Conservation (phyloP, 2,888 invertebrate species). For the Pristionchus fissidentatus region DNA sequence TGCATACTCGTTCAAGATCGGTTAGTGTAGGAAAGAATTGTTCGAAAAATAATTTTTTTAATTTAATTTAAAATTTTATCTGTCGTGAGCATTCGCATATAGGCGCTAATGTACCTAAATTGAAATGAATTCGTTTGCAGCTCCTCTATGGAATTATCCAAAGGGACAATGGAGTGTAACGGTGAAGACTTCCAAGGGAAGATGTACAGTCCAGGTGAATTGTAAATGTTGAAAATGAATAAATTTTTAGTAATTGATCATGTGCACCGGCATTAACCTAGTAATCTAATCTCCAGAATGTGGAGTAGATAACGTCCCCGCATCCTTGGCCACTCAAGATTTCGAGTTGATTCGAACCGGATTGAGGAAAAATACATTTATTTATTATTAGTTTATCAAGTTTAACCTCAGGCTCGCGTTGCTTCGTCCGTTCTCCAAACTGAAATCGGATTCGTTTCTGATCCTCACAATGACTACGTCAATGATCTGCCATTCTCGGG, state of each 20-base stretch:
- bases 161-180: slow-evolving; percentile 13
- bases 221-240: no score
- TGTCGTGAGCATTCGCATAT: no score
- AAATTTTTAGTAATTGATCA: neutral
- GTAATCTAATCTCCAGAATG: neutral
- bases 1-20: slow-evolving; percentile 21
- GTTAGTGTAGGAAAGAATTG: neutral
- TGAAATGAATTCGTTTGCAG: neutral
- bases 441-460: slow-evolving; percentile 33
- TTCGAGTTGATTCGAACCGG: no score
- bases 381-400: no score
- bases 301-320: neutral
- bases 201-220: slow-evolving; percentile 26
- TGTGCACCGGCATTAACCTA: neutral
- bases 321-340: no score
- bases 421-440: neutral
- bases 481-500: slow-evolving; percentile 18
- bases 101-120: no score
- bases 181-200: slow-evolving; percentile 11
- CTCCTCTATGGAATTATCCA: neutral
- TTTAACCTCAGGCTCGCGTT: neutral
- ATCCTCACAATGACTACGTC: slow-evolving; percentile 18
- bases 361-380: no score
- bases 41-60: no score
- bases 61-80: no score